Conservation (phyloP, 2,888 invertebrate genomes). For the Neuroscelio doddi region DNA sequence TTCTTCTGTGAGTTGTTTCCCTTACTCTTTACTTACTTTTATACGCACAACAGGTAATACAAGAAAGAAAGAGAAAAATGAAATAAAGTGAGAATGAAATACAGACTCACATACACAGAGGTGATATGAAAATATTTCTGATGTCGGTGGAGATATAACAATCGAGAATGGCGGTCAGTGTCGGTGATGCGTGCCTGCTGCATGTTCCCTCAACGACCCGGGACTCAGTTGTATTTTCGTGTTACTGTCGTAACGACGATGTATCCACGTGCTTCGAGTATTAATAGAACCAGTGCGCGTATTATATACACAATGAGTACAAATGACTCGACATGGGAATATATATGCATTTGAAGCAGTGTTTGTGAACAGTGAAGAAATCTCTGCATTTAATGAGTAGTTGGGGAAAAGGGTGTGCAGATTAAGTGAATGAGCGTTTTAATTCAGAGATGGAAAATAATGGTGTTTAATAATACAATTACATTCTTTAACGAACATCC, state of each 20-base stretch:
- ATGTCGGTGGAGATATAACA: constrained; percentile 55
- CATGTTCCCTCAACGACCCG: constrained; percentile 37
- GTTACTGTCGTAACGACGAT: constrained; percentile 33
- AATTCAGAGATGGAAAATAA: constrained; percentile 20
- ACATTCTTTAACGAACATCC: constrained; percentile 13
- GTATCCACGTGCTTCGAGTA: constrained; percentile 24
- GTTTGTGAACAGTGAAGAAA: neutral
- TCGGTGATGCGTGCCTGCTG: constrained; percentile 56
- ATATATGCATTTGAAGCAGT: neutral
- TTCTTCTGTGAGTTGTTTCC: no score
- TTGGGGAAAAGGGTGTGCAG: neutral
- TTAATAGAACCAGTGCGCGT: neutral
- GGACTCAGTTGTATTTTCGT: constrained; percentile 41
- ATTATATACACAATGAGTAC: no score
- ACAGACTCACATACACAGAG: constrained; percentile 56
- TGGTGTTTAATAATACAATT: constrained; percentile 14
- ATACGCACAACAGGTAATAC: constrained; percentile 1
- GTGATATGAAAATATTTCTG: constrained; percentile 60
- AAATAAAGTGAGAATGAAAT: constrained; percentile 60
- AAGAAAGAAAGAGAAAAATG: constrained; percentile 8
- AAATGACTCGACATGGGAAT: neutral
- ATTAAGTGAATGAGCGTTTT: constrained; percentile 17
- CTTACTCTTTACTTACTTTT: neutral
- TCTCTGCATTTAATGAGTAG: constrained; percentile 9
- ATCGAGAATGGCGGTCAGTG: constrained; percentile 58